These are phyloP conservation scores for Heliconius erato DNA, from an alignment of 2,888 invertebrate genomes.

Conservation along the genomic window DNA sequence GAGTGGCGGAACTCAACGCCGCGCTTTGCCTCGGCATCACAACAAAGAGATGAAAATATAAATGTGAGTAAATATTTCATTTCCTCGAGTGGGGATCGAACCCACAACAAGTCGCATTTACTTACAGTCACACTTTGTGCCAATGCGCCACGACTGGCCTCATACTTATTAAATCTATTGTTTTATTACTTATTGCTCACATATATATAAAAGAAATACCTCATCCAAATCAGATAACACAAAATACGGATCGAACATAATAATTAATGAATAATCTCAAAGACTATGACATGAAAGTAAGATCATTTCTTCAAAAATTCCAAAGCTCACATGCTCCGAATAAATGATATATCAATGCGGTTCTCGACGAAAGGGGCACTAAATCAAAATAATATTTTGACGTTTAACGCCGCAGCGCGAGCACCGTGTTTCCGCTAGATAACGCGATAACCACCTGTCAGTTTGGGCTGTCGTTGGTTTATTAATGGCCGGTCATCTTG, in stretches of 20 bases:
- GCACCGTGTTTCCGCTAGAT: slow-evolving; percentile 77
- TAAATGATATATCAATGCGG: slow-evolving; percentile 85
- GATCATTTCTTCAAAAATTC: slow-evolving; percentile 81
- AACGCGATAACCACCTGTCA: slow-evolving; percentile 84
- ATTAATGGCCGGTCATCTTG: slow-evolving; percentile 77
- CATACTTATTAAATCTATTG: too few species aligned
- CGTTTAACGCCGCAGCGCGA: slow-evolving; percentile 66
- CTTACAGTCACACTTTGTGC: too few species aligned
- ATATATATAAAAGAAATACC: slow-evolving; percentile 65
- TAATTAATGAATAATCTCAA: slow-evolving; percentile 83
- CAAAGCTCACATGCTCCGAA: slow-evolving; percentile 78
- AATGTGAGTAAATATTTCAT: too few species aligned
- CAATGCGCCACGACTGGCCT: too few species aligned
- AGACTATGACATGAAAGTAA: slow-evolving; percentile 82
- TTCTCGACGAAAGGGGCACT: slow-evolving; percentile 77
- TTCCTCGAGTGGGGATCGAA: too few species aligned
- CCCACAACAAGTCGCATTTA: too few species aligned
- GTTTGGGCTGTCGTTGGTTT: slow-evolving; percentile 82
- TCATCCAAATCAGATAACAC: slow-evolving; percentile 80
- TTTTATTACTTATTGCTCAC: too few species aligned
- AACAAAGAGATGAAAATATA: too few species aligned
- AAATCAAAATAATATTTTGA: slow-evolving; percentile 85
- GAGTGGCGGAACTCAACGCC: too few species aligned
- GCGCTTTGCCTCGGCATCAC: too few species aligned
- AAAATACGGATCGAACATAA: slow-evolving; percentile 71